These are phyloP conservation scores for Amphipyra tragopoginis DNA, from an alignment of 2,888 invertebrate species.

Conservation along the genomic window DNA sequence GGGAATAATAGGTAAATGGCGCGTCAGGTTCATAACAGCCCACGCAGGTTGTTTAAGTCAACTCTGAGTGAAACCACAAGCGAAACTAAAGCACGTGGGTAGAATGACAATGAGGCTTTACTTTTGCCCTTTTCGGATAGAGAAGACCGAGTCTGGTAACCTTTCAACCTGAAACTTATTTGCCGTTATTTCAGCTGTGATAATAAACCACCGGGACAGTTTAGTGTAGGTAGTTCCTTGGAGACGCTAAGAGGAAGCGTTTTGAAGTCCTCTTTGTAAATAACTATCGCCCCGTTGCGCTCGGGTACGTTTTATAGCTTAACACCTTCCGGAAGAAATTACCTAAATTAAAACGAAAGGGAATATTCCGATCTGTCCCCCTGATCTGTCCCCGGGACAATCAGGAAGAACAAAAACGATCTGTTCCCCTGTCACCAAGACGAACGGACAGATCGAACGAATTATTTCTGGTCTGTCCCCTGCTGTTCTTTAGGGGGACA, in stretches of 20 bases:
- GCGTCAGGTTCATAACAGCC: conserved; percentile 16
- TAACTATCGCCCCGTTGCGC: neutral
- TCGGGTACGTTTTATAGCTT: too few species aligned
- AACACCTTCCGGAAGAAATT: too few species aligned
- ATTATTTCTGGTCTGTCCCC: too few species aligned
- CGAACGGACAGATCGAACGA: too few species aligned
- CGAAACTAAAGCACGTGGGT: conserved; percentile 32
- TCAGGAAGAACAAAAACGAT: too few species aligned
- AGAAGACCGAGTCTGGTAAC: conserved; percentile 1
- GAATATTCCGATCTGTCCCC: too few species aligned
- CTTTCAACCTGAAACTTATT: neutral
- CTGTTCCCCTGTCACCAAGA: too few species aligned
- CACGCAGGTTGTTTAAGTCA: conserved; percentile 17
- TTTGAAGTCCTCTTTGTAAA: neutral
- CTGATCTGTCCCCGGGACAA: too few species aligned
- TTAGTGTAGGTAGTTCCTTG: neutral
- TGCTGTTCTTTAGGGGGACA: too few species aligned
- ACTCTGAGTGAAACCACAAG: neutral
- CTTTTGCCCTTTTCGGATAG: neutral
- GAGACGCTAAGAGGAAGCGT: neutral
- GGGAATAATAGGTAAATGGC: conserved; percentile 21
- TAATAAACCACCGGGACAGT: neutral
- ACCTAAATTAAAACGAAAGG: too few species aligned
- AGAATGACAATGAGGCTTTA: conserved; percentile 5
- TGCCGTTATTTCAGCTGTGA: neutral